Base-by-base conservation (phyloP, 2,888 invertebrate genomes). In the Gymnocheta viridis region DNA sequence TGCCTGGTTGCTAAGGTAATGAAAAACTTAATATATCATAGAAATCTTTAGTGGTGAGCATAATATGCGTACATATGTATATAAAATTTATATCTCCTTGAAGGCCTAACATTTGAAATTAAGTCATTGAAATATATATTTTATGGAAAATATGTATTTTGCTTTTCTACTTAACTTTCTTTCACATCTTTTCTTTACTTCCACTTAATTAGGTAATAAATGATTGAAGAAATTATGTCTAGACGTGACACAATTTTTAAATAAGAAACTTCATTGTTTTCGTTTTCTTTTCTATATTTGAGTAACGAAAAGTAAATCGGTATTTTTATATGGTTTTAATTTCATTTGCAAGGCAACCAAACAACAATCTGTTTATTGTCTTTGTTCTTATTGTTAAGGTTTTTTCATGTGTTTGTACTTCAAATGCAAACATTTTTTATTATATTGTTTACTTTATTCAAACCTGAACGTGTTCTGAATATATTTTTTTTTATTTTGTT, bases 221-320 rank as follows among this genome's bases (percentile, higher is more conserved):
- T 91, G 91, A 91, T 91, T 91, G 91, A 91, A 89, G 91, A 91
- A 91, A 91, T 91, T 91, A 91, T 91, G 91, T 91, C 91, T 91
- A 91, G 91, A 91, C 91, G 91, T 91, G 91, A 91, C 90, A 88
- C 87, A 88, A 90, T 91, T 91, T 89, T 87, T 89, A 27, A 88
- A 91, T 89, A 86, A 86, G 85, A 78, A 77, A 29, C 19, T 76
- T 56, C 64, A 32, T 24, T 14, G 29, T 32, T 17, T 19, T 9
- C 24, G 51, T 22, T 38, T 27, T 24, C 17, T 6, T 32, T 27
- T 24, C 70, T 14, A 10, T 19, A 58, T 27, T 29, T 7, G 4
- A 22, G 32, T 0, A 9, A 62, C 10, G 0, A 38, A 32, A 62
- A 78, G 47, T 64, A 60, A 82, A 79, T 82, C 77, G 54, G 69